Evolutionary conservation across 2,113 vertebrate genomes (phyloP).

Genomic region (Percopsis transmontana): DNA sequence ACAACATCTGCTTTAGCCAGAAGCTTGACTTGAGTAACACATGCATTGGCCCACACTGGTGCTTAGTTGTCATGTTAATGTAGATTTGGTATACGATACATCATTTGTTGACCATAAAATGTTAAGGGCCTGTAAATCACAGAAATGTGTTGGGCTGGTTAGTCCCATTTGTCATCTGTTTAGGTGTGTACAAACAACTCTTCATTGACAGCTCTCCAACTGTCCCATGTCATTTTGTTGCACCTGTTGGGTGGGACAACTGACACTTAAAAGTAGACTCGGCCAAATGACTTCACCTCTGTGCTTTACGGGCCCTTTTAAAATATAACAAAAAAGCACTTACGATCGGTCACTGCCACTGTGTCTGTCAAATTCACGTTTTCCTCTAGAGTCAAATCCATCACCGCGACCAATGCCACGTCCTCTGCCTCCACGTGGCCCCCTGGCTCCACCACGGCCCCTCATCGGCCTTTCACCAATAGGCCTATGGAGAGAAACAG

Average conservation of each 20-base stretch:
- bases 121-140: no score
- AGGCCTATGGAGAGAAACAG: constrained; percentile 73
- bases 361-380: constrained; percentile 97
- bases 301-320: background rate
- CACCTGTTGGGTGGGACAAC: no score
- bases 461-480: constrained; percentile 88
- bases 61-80: background rate
- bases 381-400: constrained; percentile 95
- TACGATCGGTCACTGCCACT: constrained; percentile 98
- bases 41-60: background rate
- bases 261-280: no score
- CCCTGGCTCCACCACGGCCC: constrained; percentile 54
- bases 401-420: constrained; percentile 92
- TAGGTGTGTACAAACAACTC: no score
- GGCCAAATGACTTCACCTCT: no score
- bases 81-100: background rate
- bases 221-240: no score
- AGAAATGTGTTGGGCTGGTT: no score
- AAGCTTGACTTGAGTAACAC: constrained; percentile 1
- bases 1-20: constrained; percentile 75
- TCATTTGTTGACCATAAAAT: no score
- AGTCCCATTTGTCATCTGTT: no score
- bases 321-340: constrained; percentile 61
- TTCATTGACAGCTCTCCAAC: no score
- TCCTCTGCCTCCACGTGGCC: constrained; percentile 86